A percentile compares a stretch with the other conserved stretches of the same genome.
Evolutionary conservation across 2,888 invertebrate species (phyloP).

Genomic region (Alloplasta piceator): DNA sequence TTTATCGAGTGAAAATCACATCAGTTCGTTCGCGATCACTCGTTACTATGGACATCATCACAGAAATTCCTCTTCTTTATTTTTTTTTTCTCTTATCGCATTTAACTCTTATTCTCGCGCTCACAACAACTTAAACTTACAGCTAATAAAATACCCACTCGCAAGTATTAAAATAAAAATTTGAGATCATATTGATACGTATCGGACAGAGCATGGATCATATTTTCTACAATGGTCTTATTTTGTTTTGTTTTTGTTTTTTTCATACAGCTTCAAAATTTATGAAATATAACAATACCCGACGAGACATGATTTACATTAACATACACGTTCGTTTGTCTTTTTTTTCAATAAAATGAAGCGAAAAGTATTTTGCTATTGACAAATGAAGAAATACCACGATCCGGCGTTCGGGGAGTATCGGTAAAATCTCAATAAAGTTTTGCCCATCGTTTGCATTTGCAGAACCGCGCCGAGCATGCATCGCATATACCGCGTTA

Average conservation of each 20-base stretch:
- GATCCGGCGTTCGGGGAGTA: slow-evolving; percentile 28
- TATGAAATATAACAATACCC: slow-evolving; percentile 53
- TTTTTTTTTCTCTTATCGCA: not conserved
- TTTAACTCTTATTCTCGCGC: slow-evolving; percentile 34
- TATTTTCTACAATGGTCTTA: slow-evolving; percentile 59
- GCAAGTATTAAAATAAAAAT: slow-evolving; percentile 71
- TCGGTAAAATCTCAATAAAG: slow-evolving; percentile 40
- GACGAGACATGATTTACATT: slow-evolving; percentile 63
- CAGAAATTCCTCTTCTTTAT: slow-evolving; percentile 46
- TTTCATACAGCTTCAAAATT: slow-evolving; percentile 41
- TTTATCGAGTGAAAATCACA: slow-evolving; percentile 30
- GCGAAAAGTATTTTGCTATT: slow-evolving; percentile 50
- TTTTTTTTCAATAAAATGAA: slow-evolving; percentile 64
- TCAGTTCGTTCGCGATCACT: slow-evolving; percentile 17
- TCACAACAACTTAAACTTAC: slow-evolving; percentile 55
- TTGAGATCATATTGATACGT: slow-evolving; percentile 70
- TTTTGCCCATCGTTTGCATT: slow-evolving; percentile 28
- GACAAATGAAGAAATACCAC: slow-evolving; percentile 26
- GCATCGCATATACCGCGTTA: slow-evolving; percentile 28
- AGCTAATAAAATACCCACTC: slow-evolving; percentile 69
- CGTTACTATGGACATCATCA: slow-evolving; percentile 44
- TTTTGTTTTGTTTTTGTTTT: no score
- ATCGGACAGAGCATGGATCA: slow-evolving; percentile 63
- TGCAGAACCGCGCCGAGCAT: slow-evolving; percentile 12
- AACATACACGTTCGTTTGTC: slow-evolving; percentile 60